Evolutionary conservation across 1,140 invertebrate species (phyloP).

Genomic region (Epicauta chinensis): DNA sequence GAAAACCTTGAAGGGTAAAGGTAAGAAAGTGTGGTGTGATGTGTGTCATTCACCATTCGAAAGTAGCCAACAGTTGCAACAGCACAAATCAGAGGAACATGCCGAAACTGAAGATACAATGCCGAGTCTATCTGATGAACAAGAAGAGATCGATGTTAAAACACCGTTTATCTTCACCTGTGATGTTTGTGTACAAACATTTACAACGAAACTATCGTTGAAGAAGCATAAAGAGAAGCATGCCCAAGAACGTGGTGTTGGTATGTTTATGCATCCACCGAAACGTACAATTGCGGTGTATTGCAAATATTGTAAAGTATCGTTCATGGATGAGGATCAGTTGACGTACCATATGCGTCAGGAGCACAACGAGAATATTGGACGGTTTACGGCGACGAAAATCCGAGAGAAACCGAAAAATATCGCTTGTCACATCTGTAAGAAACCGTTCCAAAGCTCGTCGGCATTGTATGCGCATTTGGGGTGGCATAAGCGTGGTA

Average conservation of each 20-base stretch:
- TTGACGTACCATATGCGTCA: conserved; percentile 15
- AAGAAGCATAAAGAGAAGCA: conserved; percentile 34
- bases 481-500: conserved; percentile 37
- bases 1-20: conserved; percentile 1
- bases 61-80: conserved; percentile 24
- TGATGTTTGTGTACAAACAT: conserved; percentile 31
- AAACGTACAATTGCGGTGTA: conserved; percentile 4
- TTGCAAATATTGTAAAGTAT: conserved; percentile 36
- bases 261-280: conserved; percentile 1
- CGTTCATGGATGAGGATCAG: conserved; percentile 21
- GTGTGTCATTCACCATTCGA: conserved; percentile 31
- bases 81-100: conserved; percentile 30
- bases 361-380: conserved; percentile 24
- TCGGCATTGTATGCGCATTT: conserved; percentile 31
- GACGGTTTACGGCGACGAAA: conserved; percentile 10
- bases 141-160: conserved; percentile 5
- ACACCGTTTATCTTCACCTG: conserved; percentile 27
- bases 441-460: conserved; percentile 27
- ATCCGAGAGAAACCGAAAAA: conserved; percentile 7
- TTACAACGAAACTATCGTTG: conserved; percentile 25
- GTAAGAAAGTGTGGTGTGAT: conserved; percentile 31
- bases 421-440: conserved; percentile 28
- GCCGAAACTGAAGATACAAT: conserved; percentile 15
- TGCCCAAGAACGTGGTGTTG: conserved; percentile 14
- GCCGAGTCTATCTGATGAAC: conserved; percentile 10